Percentiles rank a stretch among this genome's conserved stretches.
Conservation (phyloP, 2,797 vertebrate genomes). For the Antennarius maculatus region DNA sequence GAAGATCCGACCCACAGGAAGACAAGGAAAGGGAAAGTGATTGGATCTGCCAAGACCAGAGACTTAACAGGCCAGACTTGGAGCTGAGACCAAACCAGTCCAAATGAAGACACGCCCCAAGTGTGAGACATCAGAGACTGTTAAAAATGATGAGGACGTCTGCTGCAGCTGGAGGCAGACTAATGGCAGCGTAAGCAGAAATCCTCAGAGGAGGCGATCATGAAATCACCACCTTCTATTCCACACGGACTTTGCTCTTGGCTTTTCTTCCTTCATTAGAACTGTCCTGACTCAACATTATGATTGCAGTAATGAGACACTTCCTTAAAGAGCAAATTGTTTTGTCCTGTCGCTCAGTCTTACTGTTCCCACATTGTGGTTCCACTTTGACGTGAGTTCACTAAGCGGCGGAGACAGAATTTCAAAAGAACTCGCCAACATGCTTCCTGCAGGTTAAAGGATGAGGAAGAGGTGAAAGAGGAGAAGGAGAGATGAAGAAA, state of each 20-base stretch:
- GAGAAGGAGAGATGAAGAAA: conserved; percentile 23
- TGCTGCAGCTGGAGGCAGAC: conserved; percentile 10
- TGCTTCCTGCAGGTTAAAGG: conserved; percentile 46
- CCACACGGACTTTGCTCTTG: conserved; percentile 63
- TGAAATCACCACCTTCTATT: conserved; percentile 68
- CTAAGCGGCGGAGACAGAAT: conserved; percentile 64
- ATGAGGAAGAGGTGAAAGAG: conserved; percentile 45
- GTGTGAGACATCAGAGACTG: conserved; percentile 9
- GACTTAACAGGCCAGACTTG: not conserved
- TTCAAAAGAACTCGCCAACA: conserved; percentile 25
- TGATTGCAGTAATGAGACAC: conserved; percentile 63
- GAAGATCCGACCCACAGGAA: not conserved
- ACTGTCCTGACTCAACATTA: conserved; percentile 64
- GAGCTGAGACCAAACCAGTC: not conserved
- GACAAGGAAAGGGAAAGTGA: not conserved
- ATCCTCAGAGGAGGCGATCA: conserved; percentile 44
- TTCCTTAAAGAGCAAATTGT: conserved; percentile 37
- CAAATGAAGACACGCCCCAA: not conserved
- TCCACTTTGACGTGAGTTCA: conserved; percentile 40
- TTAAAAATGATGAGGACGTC: conserved; percentile 8
- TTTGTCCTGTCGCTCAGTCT: conserved; percentile 38
- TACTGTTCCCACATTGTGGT: conserved; percentile 44
- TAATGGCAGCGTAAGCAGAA: conserved; percentile 45
- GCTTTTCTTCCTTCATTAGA: conserved; percentile 43
- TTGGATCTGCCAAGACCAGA: conserved; percentile 2